Evolutionary conservation across 2,888 invertebrate genomes (phyloP), one percentile per base, ranked within the genome.

Genomic region (Blomia tropicalis): DNA sequence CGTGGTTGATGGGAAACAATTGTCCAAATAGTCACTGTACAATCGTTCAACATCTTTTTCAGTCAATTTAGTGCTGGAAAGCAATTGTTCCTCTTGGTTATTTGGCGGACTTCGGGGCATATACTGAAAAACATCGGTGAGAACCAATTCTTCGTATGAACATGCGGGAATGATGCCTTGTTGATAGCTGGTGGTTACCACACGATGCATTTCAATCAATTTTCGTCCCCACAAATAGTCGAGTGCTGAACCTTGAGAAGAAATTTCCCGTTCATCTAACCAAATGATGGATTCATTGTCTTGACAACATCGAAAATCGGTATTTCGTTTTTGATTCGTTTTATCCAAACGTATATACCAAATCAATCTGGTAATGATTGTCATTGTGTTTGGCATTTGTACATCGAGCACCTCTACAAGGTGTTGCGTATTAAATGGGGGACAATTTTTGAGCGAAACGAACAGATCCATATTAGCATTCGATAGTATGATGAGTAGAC

Each of bases 211-310:
- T 14, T 59, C 44, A 17, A 11, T 17, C 3, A 63, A 43, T 19
- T 65, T 63, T 27, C 63, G 65, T 17, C 65, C 65, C 65, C 65
- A 65, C 23, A 65, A 25, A 58, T 65, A 54, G 4, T 25, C 25
- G 4, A 60, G 23, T 17, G 51, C 59, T n/a, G n/a, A n/a, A n/a
- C n/a, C n/a, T 22, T 41, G 25, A n/a, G 25, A 32, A 23, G 22
- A 43, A 1, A 60, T 19, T 22, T 60, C 56, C 1, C 47, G 23
- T 14, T 43, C 31, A 4, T 53, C 17, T 5, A 44, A 22, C 65
- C 65, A 65, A 4, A 7, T 2, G 0, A 65, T 17, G 14, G 53
- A 23, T 27, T 61, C 47, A 19, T 36, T 64, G 14, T 63, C 25
- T 4, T 32, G 43, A 29, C 64, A 64, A 25, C 64, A 64, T 17